Conservation (phyloP, 2,888 invertebrate genomes). For the Eupithecia insigniata region DNA sequence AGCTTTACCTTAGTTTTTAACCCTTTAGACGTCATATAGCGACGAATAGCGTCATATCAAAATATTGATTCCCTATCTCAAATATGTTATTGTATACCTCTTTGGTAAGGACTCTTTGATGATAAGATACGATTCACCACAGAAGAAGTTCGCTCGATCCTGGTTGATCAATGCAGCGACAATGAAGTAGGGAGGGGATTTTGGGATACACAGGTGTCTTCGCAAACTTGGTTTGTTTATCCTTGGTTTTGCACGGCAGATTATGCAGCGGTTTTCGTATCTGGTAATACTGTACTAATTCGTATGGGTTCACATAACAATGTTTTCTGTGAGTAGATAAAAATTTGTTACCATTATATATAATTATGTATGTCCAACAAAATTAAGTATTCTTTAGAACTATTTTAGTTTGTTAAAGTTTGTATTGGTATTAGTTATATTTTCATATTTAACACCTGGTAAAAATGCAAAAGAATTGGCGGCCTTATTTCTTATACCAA, state of each 20-base stretch:
- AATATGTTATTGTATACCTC: constrained; percentile 11
- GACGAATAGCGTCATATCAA: too few relatives aligned
- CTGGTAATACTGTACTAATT: too few relatives aligned
- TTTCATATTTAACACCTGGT: too few relatives aligned
- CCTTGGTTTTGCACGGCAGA: neutral
- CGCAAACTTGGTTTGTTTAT: neutral
- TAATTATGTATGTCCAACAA: too few relatives aligned
- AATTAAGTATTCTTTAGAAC: too few relatives aligned
- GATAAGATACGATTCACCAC: constrained; percentile 10
- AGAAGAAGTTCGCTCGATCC: constrained; percentile 8
- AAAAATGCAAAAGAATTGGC: too few relatives aligned
- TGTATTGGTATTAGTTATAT: too few relatives aligned
- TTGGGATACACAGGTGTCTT: neutral
- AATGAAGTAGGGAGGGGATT: constrained; percentile 25
- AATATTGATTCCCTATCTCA: constrained; percentile 11
- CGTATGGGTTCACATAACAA: too few relatives aligned
- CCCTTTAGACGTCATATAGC: neutral
- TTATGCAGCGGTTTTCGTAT: neutral
- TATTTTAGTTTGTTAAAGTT: too few relatives aligned
- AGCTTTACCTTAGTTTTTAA: constrained; percentile 8
- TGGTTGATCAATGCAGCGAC: constrained; percentile 28
- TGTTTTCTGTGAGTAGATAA: too few relatives aligned
- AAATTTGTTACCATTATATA: too few relatives aligned
- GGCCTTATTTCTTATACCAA: too few relatives aligned
- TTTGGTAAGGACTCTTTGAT: constrained; percentile 8